Conservation (phyloP, 2,888 invertebrate species). For the Mesorhabditis sp. region DNA sequence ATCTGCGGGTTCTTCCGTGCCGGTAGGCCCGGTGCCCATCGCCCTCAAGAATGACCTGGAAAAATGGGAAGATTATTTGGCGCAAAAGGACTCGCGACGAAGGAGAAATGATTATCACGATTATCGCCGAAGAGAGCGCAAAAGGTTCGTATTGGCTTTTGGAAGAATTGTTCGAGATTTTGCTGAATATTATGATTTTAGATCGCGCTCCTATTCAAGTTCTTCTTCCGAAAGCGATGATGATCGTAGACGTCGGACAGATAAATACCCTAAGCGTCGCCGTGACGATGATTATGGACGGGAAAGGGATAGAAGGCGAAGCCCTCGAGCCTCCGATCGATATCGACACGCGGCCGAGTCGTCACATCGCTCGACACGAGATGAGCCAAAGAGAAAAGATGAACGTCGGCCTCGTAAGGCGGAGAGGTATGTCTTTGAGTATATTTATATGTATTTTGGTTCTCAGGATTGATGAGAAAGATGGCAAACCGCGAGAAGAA, state of each 20-base stretch:
- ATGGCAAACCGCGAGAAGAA: slow-evolving; percentile 12
- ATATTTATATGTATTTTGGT: background rate
- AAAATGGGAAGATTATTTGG: slow-evolving; percentile 16
- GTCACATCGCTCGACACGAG: no score
- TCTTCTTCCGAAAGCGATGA: background rate
- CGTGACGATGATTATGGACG: background rate
- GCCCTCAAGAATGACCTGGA: slow-evolving; percentile 1
- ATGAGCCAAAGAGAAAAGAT: no score
- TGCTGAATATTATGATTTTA: no score
- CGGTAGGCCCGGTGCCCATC: background rate
- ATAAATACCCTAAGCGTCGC: background rate
- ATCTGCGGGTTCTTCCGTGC: background rate
- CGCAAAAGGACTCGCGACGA: slow-evolving; percentile 9
- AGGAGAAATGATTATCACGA: background rate
- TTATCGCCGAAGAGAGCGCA: slow-evolving; percentile 8
- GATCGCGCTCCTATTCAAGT: background rate
- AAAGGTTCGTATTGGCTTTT: background rate
- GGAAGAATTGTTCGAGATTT: no score
- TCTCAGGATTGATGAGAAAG: background rate
- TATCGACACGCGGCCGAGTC: no score
- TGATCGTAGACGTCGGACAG: background rate
- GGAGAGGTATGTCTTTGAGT: no score
- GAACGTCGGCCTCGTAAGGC: no score
- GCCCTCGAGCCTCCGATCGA: background rate
- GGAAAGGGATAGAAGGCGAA: background rate